phyloP scores from a whole-genome alignment of 2,888 invertebrate species.

The Dolichomitus sp. region DNA sequence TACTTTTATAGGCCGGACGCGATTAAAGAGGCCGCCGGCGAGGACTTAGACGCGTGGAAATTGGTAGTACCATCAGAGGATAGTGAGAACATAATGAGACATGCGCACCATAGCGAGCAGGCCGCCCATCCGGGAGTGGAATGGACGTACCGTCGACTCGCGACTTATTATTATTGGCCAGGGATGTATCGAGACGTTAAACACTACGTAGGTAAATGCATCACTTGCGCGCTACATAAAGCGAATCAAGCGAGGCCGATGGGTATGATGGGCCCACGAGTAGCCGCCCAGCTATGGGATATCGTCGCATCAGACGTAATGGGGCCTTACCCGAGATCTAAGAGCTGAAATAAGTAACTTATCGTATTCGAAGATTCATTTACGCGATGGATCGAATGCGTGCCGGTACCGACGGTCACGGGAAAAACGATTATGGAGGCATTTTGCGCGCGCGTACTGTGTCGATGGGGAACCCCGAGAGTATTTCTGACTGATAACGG shows the following conservation, averaged over 20 bases:
- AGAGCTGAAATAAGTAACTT: too few relatives aligned
- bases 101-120: slow-evolving; percentile 53
- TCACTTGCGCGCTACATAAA: slow-evolving; percentile 70
- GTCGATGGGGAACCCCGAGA: too few relatives aligned
- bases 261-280: slow-evolving; percentile 68
- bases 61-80: slow-evolving; percentile 62
- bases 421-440: too few relatives aligned
- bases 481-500: too few relatives aligned
- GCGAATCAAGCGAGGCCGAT: slow-evolving; percentile 6
- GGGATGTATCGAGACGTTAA: not conserved
- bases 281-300: slow-evolving; percentile 30
- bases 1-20: slow-evolving; percentile 57
- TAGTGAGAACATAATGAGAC: not conserved
- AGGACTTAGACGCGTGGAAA: slow-evolving; percentile 66
- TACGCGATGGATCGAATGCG: too few relatives aligned
- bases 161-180: slow-evolving; percentile 68
- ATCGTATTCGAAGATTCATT: too few relatives aligned
- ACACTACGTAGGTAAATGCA: slow-evolving; percentile 66
- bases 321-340: slow-evolving; percentile 6
- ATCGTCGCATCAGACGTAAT: slow-evolving; percentile 30
- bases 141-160: slow-evolving; percentile 48
- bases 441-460: too few relatives aligned
- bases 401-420: too few relatives aligned
- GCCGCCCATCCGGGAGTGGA: slow-evolving; percentile 65
- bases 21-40: slow-evolving; percentile 38